phyloP scores from a whole-genome alignment of 2,113 vertebrate genomes.

The Scomber colias region DNA sequence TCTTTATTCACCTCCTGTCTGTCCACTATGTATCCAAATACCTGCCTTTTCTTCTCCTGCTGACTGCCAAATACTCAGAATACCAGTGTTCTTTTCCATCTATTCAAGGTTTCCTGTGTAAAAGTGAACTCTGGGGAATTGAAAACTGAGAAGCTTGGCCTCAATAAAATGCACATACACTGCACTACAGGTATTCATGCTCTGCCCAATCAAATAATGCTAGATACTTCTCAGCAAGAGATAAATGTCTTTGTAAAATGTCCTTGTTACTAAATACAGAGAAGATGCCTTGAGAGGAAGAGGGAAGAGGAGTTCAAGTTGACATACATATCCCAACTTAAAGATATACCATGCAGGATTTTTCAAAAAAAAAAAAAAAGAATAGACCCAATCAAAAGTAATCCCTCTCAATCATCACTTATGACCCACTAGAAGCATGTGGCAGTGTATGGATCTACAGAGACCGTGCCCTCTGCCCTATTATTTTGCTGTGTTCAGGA shows the following conservation, averaged over 20 bases:
- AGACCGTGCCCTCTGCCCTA: too few species aligned
- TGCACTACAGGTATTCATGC: conserved; percentile 13
- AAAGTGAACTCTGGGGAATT: conserved; percentile 46
- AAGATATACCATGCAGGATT: too few species aligned
- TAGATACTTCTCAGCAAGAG: not conserved
- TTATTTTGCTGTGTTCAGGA: too few species aligned
- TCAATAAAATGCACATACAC: conserved; percentile 23
- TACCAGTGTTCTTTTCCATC: conserved; percentile 69
- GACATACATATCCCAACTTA: conserved; percentile 7
- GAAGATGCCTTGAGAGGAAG: not conserved
- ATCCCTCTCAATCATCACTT: too few species aligned
- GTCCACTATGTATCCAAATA: conserved; percentile 66
- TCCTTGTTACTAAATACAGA: conserved; percentile 12
- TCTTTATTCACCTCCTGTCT: conserved; percentile 56
- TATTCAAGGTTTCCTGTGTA: conserved; percentile 61
- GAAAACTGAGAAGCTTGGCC: conserved; percentile 25
- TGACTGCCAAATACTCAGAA: conserved; percentile 77
- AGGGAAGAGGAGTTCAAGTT: not conserved
- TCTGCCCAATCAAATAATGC: conserved; percentile 21
- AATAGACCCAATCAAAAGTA: too few species aligned
- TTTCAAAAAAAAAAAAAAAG: too few species aligned
- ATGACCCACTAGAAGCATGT: too few species aligned
- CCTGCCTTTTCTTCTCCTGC: conserved; percentile 49
- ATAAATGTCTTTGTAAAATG: not conserved
- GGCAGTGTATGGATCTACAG: too few species aligned